These are phyloP conservation scores for Ailuropoda melanoleuca DNA, from an alignment of 2,113 vertebrate genomes.

Conservation along the genomic window DNA sequence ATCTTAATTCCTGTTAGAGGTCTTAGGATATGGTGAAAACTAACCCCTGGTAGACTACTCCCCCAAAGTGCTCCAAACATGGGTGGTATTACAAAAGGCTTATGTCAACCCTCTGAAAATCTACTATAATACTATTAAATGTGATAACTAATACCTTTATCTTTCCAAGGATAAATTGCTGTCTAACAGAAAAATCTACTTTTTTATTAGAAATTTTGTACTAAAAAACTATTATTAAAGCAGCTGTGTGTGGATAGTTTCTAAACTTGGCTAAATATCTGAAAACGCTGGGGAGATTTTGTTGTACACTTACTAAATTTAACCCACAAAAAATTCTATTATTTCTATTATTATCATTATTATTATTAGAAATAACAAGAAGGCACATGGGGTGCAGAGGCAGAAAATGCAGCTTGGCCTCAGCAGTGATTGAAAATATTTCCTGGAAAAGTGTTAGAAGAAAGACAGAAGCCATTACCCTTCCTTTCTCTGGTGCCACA, in stretches of 20 bases:
- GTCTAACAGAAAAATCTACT: not conserved
- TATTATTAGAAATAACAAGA: not conserved
- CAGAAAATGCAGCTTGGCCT: not conserved
- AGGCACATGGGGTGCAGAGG: rapidly evolving
- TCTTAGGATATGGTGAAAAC: not conserved
- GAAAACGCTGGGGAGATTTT: not conserved
- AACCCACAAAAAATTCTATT: not conserved
- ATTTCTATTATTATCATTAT: not conserved
- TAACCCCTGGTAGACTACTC: not conserved
- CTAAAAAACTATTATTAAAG: not conserved
- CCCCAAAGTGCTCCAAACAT: not conserved
- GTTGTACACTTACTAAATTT: not conserved
- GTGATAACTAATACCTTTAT: not conserved
- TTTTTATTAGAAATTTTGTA: not conserved
- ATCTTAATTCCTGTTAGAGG: not conserved
- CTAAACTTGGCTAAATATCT: not conserved
- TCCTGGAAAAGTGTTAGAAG: not conserved
- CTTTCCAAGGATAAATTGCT: not conserved
- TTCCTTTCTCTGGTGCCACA: not conserved
- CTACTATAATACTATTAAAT: not conserved
- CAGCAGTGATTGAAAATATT: not conserved
- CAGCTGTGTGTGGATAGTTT: not conserved
- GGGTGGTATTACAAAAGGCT: not conserved
- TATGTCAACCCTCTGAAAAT: not conserved
- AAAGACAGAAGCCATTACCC: not conserved